Conservation (phyloP, 2,797 vertebrate species). For the Eospalax fontanierii region DNA sequence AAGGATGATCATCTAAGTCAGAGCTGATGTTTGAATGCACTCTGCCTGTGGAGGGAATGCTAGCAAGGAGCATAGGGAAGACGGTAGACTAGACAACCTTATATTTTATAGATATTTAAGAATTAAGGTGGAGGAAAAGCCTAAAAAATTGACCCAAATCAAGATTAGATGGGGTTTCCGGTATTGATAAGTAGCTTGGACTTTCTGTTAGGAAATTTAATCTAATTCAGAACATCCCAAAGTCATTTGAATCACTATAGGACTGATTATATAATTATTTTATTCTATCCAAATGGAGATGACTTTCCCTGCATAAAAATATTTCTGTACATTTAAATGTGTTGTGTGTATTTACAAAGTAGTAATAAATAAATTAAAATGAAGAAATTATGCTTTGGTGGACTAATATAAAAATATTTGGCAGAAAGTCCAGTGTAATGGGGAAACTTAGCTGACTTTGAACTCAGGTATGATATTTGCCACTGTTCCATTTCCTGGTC, state of each 20-base stretch:
- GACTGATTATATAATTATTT: background rate
- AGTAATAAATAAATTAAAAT: background rate
- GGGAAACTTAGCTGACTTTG: background rate
- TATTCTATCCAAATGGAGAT: background rate
- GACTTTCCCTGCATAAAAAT: background rate
- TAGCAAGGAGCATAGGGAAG: background rate
- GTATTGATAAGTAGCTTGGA: background rate
- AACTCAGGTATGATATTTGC: background rate
- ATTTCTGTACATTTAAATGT: background rate
- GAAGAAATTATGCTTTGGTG: constrained; percentile 1
- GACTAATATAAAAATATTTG: background rate
- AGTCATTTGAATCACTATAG: background rate
- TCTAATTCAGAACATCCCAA: background rate
- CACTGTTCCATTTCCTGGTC: background rate
- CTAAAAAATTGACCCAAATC: background rate
- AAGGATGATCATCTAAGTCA: background rate
- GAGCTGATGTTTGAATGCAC: background rate
- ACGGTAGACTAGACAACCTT: background rate
- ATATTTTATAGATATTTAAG: background rate
- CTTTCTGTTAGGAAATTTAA: background rate
- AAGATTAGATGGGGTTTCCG: background rate
- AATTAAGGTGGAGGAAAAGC: background rate
- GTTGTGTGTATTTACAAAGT: background rate
- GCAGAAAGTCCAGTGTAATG: background rate
- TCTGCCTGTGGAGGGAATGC: background rate